Evolutionary conservation across 2,113 vertebrate genomes (phyloP).

Genomic region (Leucoraja erinaceus): DNA sequence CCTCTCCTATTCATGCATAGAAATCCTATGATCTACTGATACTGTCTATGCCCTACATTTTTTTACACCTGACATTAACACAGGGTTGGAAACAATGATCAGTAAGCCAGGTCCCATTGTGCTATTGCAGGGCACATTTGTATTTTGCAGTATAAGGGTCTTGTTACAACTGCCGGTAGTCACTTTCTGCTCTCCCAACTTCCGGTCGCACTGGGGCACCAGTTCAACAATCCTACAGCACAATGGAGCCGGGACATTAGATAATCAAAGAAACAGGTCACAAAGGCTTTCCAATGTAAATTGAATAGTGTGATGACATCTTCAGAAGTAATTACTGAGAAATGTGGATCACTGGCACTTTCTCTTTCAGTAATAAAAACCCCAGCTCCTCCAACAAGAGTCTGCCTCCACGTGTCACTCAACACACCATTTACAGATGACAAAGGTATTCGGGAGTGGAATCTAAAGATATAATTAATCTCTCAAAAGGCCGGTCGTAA

Average conservation of each 20-base stretch:
- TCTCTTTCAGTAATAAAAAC: background rate
- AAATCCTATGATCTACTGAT: background rate
- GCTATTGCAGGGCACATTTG: background rate
- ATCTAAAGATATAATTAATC: background rate
- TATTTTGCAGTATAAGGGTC: background rate
- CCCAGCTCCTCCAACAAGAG: background rate
- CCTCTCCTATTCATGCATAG: too few species aligned
- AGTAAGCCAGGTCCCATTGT: background rate
- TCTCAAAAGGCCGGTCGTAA: background rate
- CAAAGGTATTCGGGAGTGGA: background rate
- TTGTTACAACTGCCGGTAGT: background rate
- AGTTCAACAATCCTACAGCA: constrained; percentile 5
- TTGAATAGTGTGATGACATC: background rate
- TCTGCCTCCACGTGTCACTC: background rate
- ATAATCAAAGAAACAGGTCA: background rate
- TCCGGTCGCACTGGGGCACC: background rate
- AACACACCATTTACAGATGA: background rate
- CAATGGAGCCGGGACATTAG: background rate
- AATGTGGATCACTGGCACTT: background rate
- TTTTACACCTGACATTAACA: background rate
- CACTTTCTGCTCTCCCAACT: background rate
- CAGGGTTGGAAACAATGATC: background rate
- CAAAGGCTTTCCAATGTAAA: background rate
- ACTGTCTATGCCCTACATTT: background rate
- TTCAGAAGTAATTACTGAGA: background rate